Percentiles rank a stretch among this genome's conserved stretches.
These are phyloP conservation scores for Lysandra coridon DNA, from an alignment of 2,888 invertebrate genomes.

Conservation along the genomic window DNA sequence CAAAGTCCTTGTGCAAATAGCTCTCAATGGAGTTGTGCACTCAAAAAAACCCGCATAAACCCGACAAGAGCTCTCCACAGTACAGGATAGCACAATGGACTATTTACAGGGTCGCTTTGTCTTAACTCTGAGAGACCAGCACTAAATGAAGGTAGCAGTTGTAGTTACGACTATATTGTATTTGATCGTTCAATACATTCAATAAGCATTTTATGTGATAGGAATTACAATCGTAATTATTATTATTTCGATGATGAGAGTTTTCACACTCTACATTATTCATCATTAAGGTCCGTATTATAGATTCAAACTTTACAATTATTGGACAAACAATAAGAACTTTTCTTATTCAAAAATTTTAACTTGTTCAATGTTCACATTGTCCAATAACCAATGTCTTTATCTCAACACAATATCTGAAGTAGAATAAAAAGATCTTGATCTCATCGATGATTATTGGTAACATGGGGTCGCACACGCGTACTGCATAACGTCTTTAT, in stretches of 20 bases:
- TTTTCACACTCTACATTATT: too few species aligned
- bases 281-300: not conserved
- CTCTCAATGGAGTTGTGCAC: constrained; percentile 45
- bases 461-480: constrained; percentile 42
- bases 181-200: constrained; percentile 32
- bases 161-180: constrained; percentile 33
- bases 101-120: constrained; percentile 69
- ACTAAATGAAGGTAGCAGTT: constrained; percentile 47
- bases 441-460: constrained; percentile 30
- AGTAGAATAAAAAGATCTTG: constrained; percentile 31
- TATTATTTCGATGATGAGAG: not conserved
- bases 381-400: not conserved
- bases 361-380: not conserved
- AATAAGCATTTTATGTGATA: not conserved
- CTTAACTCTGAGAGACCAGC: constrained; percentile 53
- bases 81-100: constrained; percentile 64
- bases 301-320: not conserved
- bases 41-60: constrained; percentile 58
- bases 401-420: not conserved
- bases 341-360: not conserved
- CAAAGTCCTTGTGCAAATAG: constrained; percentile 40
- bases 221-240: not conserved
- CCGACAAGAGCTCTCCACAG: constrained; percentile 54
- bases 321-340: not conserved
- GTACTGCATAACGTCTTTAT: constrained; percentile 69